These are phyloP conservation scores for Girardinichthys multiradiatus DNA, from an alignment of 2,113 vertebrate species.

Conservation along the genomic window DNA sequence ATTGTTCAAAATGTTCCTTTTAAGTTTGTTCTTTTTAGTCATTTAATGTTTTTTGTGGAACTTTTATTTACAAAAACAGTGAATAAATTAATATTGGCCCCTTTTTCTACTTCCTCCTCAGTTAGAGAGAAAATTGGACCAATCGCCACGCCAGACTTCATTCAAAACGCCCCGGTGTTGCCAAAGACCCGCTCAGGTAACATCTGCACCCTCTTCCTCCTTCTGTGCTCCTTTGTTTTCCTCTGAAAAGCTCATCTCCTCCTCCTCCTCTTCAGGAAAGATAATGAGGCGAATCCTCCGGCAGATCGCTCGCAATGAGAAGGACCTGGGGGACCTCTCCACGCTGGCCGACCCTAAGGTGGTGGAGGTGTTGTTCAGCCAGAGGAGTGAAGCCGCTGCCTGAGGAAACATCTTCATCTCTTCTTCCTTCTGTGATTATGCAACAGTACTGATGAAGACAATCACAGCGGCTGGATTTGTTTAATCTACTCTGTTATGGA, in stretches of 20 bases:
- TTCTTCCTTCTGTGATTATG: background rate
- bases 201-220: background rate
- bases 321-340: constrained; percentile 83
- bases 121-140: constrained; percentile 86
- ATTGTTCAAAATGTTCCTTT: too few species aligned
- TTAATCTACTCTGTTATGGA: constrained; percentile 23
- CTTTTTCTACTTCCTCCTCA: constrained; percentile 30
- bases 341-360: constrained; percentile 84
- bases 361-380: constrained; percentile 81
- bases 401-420: constrained; percentile 43
- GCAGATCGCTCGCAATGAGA: constrained; percentile 82
- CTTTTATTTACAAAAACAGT: too few species aligned
- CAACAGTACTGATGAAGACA: constrained; percentile 22
- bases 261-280: constrained; percentile 69
- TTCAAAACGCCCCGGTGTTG: constrained; percentile 84
- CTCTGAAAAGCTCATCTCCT: background rate
- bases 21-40: too few species aligned
- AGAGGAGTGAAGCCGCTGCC: constrained; percentile 79
- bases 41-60: too few species aligned
- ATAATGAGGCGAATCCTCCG: constrained; percentile 84
- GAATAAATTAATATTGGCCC: background rate
- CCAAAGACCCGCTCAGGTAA: constrained; percentile 87
- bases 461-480: constrained; percentile 3
- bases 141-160: constrained; percentile 85
- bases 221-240: background rate